These are phyloP conservation scores for Torymus tubicola DNA, from an alignment of 2,888 invertebrate species.

Conservation along the genomic window DNA sequence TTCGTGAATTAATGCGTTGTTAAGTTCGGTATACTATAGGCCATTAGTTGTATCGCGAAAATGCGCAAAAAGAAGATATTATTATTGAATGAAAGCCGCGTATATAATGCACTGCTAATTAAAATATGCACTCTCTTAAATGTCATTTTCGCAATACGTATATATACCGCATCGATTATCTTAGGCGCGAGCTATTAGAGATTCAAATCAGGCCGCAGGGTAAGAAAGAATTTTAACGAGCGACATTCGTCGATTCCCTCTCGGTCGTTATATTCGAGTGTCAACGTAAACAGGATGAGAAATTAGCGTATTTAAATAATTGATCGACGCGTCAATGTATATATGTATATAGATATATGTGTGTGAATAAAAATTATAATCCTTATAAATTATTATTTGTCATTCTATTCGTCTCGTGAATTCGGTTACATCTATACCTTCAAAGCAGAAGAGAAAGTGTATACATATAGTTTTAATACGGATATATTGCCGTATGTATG, in stretches of 20 bases:
- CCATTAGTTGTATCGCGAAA: too few species aligned
- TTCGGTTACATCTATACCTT: too few species aligned
- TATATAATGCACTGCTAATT: background rate
- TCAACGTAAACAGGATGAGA: background rate
- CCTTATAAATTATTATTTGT: background rate
- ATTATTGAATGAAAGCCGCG: too few species aligned
- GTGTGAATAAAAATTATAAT: background rate
- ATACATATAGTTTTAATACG: too few species aligned
- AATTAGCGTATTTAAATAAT: conserved; percentile 14
- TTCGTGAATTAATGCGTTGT: too few species aligned
- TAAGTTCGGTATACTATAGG: too few species aligned
- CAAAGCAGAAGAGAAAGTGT: too few species aligned
- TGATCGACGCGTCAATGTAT: background rate
- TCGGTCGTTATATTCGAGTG: background rate
- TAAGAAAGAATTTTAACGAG: background rate
- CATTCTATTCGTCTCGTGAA: background rate
- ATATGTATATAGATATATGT: too few species aligned
- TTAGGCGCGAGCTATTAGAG: background rate
- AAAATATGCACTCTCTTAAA: background rate
- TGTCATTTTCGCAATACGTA: background rate
- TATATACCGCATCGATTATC: background rate
- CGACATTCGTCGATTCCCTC: background rate
- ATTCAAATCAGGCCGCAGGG: background rate
- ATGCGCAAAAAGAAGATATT: too few species aligned
- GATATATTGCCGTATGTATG: too few species aligned